Percentiles rank a stretch among this genome's conserved stretches.
Conservation (phyloP, 2,888 invertebrate species). For the Polymixis lichenea region DNA sequence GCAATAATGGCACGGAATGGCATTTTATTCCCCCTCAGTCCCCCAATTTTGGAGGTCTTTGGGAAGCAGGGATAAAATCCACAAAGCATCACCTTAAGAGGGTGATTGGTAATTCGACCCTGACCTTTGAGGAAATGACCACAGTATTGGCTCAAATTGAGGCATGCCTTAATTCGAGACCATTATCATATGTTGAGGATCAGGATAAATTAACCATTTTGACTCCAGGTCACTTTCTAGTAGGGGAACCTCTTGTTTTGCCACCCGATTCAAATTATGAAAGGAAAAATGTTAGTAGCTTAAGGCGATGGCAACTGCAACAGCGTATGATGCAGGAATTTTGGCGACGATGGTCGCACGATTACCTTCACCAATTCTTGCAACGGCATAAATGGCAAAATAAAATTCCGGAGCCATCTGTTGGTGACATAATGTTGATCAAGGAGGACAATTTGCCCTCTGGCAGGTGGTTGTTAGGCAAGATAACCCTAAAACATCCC, state of each 20-base stretch:
- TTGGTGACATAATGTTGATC: too few species aligned
- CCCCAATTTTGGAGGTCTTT: too few species aligned
- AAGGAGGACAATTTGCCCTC: too few species aligned
- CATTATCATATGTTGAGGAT: background rate
- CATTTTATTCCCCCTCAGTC: too few species aligned
- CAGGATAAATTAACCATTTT: background rate
- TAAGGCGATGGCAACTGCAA: background rate
- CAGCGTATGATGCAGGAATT: background rate
- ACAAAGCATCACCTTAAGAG: constrained; percentile 1
- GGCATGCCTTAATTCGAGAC: constrained; percentile 1
- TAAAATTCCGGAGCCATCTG: too few species aligned
- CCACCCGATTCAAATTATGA: background rate
- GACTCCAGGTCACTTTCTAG: background rate
- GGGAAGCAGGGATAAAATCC: background rate
- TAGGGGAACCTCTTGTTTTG: background rate
- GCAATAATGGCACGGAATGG: too few species aligned
- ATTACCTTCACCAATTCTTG: background rate
- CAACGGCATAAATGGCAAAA: background rate
- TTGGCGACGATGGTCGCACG: background rate
- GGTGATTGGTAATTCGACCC: too few species aligned
- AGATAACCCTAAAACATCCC: too few species aligned
- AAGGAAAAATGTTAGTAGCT: background rate
- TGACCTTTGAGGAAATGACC: too few species aligned
- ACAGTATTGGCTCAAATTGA: constrained; percentile 2
- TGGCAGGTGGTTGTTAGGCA: too few species aligned